Conservation (phyloP, 2,797 vertebrate genomes). For the Neopelma chrysocephalum region DNA sequence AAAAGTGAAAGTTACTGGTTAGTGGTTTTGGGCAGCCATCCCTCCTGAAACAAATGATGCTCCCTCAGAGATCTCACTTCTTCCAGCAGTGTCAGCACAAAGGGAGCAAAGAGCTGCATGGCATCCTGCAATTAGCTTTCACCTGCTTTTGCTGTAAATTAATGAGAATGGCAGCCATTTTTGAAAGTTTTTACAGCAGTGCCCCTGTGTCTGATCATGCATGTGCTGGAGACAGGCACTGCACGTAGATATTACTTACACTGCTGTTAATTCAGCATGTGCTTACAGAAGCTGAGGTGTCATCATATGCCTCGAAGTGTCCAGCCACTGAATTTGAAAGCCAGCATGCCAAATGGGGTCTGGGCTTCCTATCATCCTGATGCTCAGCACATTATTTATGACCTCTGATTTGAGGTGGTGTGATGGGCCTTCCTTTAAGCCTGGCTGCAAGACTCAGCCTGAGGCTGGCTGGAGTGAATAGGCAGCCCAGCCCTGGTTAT, state of each 20-base stretch:
- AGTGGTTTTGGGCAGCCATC: conserved; percentile 23
- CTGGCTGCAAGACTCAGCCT: neutral
- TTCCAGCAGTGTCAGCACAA: neutral
- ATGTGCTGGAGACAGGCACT: neutral
- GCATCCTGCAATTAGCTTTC: neutral
- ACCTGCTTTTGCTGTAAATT: conserved; percentile 25
- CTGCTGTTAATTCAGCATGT: neutral
- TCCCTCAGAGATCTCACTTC: neutral
- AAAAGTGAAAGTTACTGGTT: conserved; percentile 25
- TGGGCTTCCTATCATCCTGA: conserved; percentile 16
- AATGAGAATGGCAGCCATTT: neutral
- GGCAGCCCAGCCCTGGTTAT: neutral
- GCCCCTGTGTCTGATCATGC: neutral
- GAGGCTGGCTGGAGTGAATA: neutral
- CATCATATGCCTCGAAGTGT: neutral
- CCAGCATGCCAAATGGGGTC: neutral
- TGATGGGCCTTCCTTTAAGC: neutral
- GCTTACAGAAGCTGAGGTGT: neutral
- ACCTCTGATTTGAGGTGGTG: neutral
- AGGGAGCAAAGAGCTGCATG: conserved; percentile 9
- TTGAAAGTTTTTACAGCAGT: neutral
- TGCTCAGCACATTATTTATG: conserved; percentile 6
- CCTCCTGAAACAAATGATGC: neutral
- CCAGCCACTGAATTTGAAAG: conserved; percentile 21
- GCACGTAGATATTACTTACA: neutral